phyloP scores from a whole-genome alignment of 2,113 vertebrate genomes.

The Butorides virescens region DNA sequence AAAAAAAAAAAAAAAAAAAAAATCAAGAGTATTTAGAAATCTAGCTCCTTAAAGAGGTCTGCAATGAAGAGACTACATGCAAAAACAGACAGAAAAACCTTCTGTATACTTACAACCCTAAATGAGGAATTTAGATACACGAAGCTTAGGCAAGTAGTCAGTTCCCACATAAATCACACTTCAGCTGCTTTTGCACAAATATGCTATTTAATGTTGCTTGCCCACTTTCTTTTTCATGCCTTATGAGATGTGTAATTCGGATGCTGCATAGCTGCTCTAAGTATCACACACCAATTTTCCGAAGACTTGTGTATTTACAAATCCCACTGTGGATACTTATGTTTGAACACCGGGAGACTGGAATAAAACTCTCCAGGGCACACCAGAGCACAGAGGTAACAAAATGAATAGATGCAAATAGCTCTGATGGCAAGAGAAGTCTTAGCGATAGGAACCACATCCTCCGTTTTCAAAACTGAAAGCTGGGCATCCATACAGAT shows the following conservation, averaged over 20 bases:
- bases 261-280: constrained; percentile 34
- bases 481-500: not conserved
- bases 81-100: not conserved
- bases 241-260: constrained; percentile 34
- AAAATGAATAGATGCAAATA: constrained; percentile 17
- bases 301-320: constrained; percentile 3
- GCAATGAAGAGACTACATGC: not conserved
- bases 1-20: not conserved
- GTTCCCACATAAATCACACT: constrained; percentile 35
- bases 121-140: not conserved
- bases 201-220: constrained; percentile 39
- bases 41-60: not conserved
- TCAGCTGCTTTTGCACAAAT: constrained; percentile 40
- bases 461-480: not conserved
- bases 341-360: not conserved
- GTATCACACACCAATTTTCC: constrained; percentile 18
- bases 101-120: not conserved
- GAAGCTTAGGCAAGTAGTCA: constrained; percentile 14
- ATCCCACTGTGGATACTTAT: constrained; percentile 50
- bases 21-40: not conserved
- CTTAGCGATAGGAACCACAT: not conserved
- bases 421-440: not conserved
- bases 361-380: constrained; percentile 44
- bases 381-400: constrained; percentile 16
- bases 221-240: constrained; percentile 38